Evolutionary conservation across 2,888 invertebrate species (phyloP), one percentile per base, ranked within the genome.

Genomic region (Tinea semifulvella): DNA sequence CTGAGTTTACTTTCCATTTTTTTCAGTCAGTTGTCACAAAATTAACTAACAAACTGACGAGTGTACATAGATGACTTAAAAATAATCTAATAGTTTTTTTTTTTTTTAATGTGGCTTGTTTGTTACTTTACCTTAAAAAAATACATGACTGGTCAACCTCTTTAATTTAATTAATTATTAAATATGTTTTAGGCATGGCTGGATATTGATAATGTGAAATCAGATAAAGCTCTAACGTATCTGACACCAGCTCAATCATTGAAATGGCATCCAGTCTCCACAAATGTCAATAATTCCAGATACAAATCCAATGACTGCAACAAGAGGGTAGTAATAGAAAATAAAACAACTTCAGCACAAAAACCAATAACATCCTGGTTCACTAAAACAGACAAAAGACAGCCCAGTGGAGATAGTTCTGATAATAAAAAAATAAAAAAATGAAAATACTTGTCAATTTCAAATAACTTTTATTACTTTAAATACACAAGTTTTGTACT

Each of bases 261-360:
- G 20, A 61, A 70, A 17, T 89, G 87, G 87, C 86, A 92, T 64
- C 84, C 85, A 45, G 92, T 93, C 1, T 86, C 89, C 1, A 84
- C 83, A 35, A 56, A 75, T 36, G 92, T 93, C 0, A 91, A 91
- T 57, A 90, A 88, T 60, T 86, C 89, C 0, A 79, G 85, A 46
- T 85, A 90, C 60, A 91, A 92, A 65, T 76, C 75, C 19, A 57
- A 64, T 1, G 68, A 83, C 46, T 87, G 87, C 52, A 85, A 85
- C 54, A 85, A 84, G 52, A 82, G 75, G 25, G 52, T 77, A 27
- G 44, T 52, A 26, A 43, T 54, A 8, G 58, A 62, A 45, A 61
- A 66, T 40, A 72, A 68, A 52, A 60, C 54, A 36, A 61, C 60
- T 49, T 57, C 52, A 45, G 60, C 65, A 50, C 77, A 82, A 61